Percentiles rank a stretch among this genome's conserved stretches.
Evolutionary conservation across 2,797 vertebrate genomes (phyloP).

Genomic region (Iguana delicatissima): DNA sequence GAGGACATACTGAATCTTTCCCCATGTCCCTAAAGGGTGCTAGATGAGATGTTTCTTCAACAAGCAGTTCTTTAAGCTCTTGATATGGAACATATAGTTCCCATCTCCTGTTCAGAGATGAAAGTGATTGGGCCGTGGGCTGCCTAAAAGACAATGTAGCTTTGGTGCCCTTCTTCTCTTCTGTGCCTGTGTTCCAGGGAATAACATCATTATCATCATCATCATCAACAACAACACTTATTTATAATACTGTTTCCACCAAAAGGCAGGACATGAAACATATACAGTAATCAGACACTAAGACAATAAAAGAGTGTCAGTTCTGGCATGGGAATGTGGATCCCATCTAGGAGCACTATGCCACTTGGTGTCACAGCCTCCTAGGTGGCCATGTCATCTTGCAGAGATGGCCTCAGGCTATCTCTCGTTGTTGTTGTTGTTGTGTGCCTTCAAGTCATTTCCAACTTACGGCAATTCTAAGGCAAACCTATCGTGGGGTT

Average conservation of each 20-base stretch:
- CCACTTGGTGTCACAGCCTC: neutral
- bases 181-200: neutral
- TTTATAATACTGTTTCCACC: too few relatives aligned
- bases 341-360: neutral
- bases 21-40: neutral
- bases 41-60: neutral
- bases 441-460: too few relatives aligned
- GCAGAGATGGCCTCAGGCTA: neutral
- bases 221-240: too few relatives aligned
- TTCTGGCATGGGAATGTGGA: neutral
- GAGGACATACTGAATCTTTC: neutral
- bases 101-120: neutral
- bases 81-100: neutral
- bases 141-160: neutral
- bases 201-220: too few relatives aligned
- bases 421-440: too few relatives aligned
- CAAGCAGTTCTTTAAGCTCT: neutral
- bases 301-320: neutral
- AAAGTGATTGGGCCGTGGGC: neutral
- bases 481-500: too few relatives aligned
- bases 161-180: neutral
- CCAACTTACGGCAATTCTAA: too few relatives aligned
- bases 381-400: neutral
- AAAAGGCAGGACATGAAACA: too few relatives aligned
- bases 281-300: too few relatives aligned